A percentile compares a stretch with the other conserved stretches of the same genome.
phyloP scores from a whole-genome alignment of 2,113 vertebrate genomes.

The Rhegmatorhina hoffmannsi region DNA sequence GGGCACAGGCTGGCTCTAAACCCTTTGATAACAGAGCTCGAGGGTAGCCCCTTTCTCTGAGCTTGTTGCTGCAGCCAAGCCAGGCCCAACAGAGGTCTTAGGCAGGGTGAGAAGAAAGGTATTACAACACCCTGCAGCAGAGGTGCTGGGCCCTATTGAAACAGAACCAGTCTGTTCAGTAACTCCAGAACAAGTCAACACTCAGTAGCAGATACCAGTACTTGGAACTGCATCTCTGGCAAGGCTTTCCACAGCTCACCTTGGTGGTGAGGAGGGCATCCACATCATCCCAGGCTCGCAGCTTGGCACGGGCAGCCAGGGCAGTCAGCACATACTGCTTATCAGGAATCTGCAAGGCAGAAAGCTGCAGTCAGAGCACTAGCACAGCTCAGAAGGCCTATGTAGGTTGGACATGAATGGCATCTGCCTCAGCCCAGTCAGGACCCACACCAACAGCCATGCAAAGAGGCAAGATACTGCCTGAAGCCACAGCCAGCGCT shows the following conservation, averaged over 20 bases:
- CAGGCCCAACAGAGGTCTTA: background rate
- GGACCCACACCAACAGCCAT: background rate
- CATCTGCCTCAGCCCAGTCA: background rate
- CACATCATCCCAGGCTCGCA: constrained; percentile 91
- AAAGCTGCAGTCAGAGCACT: background rate
- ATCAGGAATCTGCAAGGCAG: constrained; percentile 86
- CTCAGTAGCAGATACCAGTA: background rate
- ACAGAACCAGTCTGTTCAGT: background rate
- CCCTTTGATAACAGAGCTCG: background rate
- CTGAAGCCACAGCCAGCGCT: background rate
- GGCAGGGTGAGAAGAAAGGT: background rate
- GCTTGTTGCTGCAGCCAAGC: background rate
- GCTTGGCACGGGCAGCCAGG: constrained; percentile 89
- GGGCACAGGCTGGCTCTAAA: background rate
- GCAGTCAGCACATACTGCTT: constrained; percentile 93
- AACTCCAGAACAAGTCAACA: background rate
- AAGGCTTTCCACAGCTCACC: constrained; percentile 60
- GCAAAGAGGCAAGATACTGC: background rate
- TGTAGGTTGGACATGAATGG: background rate
- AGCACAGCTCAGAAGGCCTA: background rate
- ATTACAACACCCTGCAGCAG: background rate
- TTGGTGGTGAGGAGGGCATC: constrained; percentile 90
- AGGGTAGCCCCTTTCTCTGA: background rate
- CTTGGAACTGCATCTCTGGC: background rate
- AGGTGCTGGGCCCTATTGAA: background rate